Conservation (phyloP, 1,140 invertebrate species). For the Drosophila melanica region DNA sequence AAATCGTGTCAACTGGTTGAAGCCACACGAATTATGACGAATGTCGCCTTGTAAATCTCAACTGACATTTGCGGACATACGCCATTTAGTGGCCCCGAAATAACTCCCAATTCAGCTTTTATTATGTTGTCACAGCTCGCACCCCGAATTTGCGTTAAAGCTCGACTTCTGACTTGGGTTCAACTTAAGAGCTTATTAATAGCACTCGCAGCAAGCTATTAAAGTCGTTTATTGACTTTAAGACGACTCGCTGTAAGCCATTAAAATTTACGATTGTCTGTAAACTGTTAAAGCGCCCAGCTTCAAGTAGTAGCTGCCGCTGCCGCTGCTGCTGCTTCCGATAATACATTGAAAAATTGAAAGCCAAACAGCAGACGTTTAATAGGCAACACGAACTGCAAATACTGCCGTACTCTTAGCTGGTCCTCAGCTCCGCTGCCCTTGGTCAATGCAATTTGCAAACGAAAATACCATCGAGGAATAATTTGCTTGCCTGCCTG, state of each 20-base stretch:
- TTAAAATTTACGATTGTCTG: constrained; percentile 65
- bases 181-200: constrained; percentile 23
- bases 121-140: constrained; percentile 53
- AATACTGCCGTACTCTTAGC: constrained; percentile 14
- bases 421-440: constrained; percentile 7
- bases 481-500: constrained; percentile 29
- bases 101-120: constrained; percentile 65
- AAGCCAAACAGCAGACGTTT: constrained; percentile 42
- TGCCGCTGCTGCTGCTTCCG: not conserved
- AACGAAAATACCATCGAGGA: constrained; percentile 49
- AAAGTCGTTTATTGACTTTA: constrained; percentile 21
- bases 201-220: not conserved
- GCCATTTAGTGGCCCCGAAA: constrained; percentile 18
- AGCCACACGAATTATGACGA: constrained; percentile 66
- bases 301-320: not conserved
- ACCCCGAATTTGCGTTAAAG: constrained; percentile 7
- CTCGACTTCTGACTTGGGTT: too few relatives aligned
- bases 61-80: constrained; percentile 37
- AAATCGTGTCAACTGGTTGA: constrained; percentile 70
- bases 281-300: not conserved
- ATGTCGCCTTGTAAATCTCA: constrained; percentile 70
- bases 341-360: constrained; percentile 6
- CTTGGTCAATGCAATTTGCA: constrained; percentile 33
- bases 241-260: constrained; percentile 28
- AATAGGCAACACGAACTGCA: constrained; percentile 43